Conservation (phyloP, 92 coral and sea anemone genomes). For the Ricordea florida region DNA sequence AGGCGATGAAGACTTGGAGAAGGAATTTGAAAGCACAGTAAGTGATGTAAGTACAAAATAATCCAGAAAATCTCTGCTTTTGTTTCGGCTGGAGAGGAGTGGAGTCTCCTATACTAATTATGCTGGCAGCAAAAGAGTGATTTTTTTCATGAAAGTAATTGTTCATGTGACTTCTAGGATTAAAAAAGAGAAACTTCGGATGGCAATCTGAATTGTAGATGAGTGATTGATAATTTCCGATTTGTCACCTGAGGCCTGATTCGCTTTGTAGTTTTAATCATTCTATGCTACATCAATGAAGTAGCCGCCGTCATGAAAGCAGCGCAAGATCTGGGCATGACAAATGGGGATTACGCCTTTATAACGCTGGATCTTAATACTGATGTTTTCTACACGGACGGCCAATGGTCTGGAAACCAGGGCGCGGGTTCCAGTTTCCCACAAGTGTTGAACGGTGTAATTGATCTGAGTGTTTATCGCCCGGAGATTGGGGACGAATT, state of each 20-base stretch:
- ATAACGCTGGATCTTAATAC: slow-evolving; percentile 76
- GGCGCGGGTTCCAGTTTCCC: slow-evolving; percentile 55
- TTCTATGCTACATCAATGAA: slow-evolving; percentile 66
- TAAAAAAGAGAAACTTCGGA: too few species aligned
- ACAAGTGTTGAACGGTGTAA: slow-evolving; percentile 63
- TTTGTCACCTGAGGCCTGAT: neutral
- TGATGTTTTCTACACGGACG: slow-evolving; percentile 68
- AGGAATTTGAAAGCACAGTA: too few species aligned
- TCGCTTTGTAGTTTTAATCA: slow-evolving; percentile 52
- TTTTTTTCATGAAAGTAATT: too few species aligned
- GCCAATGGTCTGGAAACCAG: slow-evolving; percentile 76
- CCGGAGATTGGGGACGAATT: slow-evolving; percentile 59
- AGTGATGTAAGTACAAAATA: too few species aligned
- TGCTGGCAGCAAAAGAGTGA: too few species aligned
- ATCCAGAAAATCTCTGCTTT: too few species aligned
- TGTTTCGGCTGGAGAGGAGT: too few species aligned
- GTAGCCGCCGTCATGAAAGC: slow-evolving; percentile 59
- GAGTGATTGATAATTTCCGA: neutral
- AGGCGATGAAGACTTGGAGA: too few species aligned
- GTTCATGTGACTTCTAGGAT: too few species aligned
- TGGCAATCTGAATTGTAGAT: too few species aligned
- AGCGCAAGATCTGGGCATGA: slow-evolving; percentile 68
- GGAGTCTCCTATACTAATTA: too few species aligned
- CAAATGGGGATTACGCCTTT: slow-evolving; percentile 73
- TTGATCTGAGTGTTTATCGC: slow-evolving; percentile 78